Base-by-base conservation (phyloP, 2,888 invertebrate genomes). In the Leuctra nigra region DNA sequence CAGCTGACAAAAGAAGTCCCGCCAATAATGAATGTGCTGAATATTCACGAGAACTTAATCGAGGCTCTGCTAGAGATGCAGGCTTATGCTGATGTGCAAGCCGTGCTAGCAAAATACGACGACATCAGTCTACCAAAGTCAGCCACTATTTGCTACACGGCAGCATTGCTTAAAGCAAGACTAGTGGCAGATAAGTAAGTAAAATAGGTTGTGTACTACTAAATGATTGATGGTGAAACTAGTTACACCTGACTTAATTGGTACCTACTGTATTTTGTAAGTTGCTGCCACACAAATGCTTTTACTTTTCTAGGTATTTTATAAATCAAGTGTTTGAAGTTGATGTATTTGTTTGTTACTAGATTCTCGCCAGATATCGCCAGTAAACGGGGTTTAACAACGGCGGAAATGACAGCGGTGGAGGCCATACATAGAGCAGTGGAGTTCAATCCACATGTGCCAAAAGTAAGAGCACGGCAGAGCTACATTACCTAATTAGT, bases 401-500 rank as follows among this genome's bases (percentile, higher is more conserved):
- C 88, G 16, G 89, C 91, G 14, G 96, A 96, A 73, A 87, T 90
- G 84, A 86, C 87, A 64, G 96, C 96, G 1, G 90, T 94, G 0
- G 93, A 95, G 73, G 92, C 92, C 1, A 92, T 94, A 65, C 95
- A 96, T 69, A 78, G 93, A 68, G 97, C 97, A 9, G 93, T 98
- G 47, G 96, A 95, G 73, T 97, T 93, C 74, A 98, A 98, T 80
- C 96, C 98, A 58, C 94, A 96, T 76, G 97, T 96, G 68, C 94
- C 96, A 55, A 94, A 94, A 72, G 79, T 79, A 66, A 61, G 56
- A 7, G 29, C n/a, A n/a, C n/a, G n/a, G n/a, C n/a, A n/a, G n/a
- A n/a, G n/a, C n/a, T n/a, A n/a, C n/a, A n/a, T n/a, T n/a, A 6
- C 20, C 33, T 35, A 41, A 18, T 18, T 41, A 41, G 11, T 38